phyloP scores from a whole-genome alignment of 1,140 invertebrate genomes.

The Solenopsis fugax region DNA sequence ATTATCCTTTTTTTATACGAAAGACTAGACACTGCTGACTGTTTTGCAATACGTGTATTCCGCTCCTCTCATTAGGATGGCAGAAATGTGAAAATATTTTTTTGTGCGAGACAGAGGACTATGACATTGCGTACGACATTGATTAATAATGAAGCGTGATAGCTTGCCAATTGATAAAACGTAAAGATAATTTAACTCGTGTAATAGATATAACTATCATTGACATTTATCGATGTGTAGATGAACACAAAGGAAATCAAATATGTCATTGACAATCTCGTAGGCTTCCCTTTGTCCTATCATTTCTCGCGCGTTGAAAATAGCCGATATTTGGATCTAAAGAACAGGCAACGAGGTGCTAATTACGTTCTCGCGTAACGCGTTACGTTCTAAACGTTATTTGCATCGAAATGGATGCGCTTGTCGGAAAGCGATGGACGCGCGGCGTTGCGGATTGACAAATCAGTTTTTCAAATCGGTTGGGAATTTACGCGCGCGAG shows the following conservation, averaged over 20 bases:
- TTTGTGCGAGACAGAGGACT: neutral
- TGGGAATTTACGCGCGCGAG: constrained; percentile 35
- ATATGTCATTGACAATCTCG: neutral
- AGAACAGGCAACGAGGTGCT: constrained; percentile 28
- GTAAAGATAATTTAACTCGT: neutral
- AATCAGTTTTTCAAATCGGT: constrained; percentile 54
- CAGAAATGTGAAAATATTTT: neutral
- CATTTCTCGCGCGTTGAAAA: constrained; percentile 24
- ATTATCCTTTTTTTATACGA: constrained; percentile 68
- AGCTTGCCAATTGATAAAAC: neutral
- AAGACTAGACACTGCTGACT: neutral
- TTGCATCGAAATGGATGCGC: constrained; percentile 32
- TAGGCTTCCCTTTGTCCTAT: neutral
- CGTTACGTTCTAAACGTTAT: constrained; percentile 40
- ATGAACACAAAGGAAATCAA: neutral
- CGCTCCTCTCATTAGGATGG: neutral
- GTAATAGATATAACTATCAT: neutral
- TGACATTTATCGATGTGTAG: neutral
- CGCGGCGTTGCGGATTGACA: constrained; percentile 37
- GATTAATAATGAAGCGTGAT: neutral
- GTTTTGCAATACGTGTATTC: constrained; percentile 16
- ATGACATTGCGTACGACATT: neutral
- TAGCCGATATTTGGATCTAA: neutral
- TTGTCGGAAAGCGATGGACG: constrained; percentile 35
- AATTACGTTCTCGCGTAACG: constrained; percentile 23